A percentile compares a stretch with the other conserved stretches of the same genome.
phyloP scores from a whole-genome alignment of 2,888 invertebrate species.

The Theodoxus fluviatilis region DNA sequence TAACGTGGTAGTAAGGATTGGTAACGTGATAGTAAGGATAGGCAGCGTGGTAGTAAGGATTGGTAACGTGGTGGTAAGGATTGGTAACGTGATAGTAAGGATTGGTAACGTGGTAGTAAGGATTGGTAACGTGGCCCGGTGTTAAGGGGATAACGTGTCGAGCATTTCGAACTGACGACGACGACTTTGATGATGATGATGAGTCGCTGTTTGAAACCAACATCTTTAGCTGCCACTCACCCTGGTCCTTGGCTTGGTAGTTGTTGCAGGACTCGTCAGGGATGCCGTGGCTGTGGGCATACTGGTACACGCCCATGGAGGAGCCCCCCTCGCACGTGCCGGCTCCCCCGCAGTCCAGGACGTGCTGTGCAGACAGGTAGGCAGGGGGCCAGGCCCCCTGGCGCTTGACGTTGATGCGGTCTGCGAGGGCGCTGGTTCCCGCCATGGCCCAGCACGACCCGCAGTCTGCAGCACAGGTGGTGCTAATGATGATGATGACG shows the following conservation, averaged over 20 bases:
- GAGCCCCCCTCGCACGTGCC: constrained; percentile 63
- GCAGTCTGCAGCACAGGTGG: constrained; percentile 66
- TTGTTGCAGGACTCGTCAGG: constrained; percentile 69
- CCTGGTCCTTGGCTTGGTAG: constrained; percentile 67
- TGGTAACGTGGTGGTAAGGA: too few species aligned
- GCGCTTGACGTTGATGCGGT: constrained; percentile 67
- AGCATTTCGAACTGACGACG: not conserved
- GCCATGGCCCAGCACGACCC: constrained; percentile 69
- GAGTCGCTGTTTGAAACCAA: not conserved
- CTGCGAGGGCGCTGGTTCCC: constrained; percentile 67
- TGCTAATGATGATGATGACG: too few species aligned
- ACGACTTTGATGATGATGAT: too few species aligned
- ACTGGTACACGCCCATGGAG: constrained; percentile 63
- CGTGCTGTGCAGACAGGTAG: constrained; percentile 66
- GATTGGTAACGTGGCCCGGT: too few species aligned
- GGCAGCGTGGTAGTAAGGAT: too few species aligned
- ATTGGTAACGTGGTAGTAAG: too few species aligned
- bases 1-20: too few species aligned
- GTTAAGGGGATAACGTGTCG: not conserved
- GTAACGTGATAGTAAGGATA: too few species aligned
- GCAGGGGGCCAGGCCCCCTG: constrained; percentile 66
- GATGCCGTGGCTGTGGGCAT: constrained; percentile 66
- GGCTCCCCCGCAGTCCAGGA: constrained; percentile 67
- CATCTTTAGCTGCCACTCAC: constrained; percentile 41
- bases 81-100: too few species aligned